These are phyloP conservation scores for Tamandua tetradactyla DNA, from an alignment of 2,797 vertebrate genomes.

Conservation along the genomic window DNA sequence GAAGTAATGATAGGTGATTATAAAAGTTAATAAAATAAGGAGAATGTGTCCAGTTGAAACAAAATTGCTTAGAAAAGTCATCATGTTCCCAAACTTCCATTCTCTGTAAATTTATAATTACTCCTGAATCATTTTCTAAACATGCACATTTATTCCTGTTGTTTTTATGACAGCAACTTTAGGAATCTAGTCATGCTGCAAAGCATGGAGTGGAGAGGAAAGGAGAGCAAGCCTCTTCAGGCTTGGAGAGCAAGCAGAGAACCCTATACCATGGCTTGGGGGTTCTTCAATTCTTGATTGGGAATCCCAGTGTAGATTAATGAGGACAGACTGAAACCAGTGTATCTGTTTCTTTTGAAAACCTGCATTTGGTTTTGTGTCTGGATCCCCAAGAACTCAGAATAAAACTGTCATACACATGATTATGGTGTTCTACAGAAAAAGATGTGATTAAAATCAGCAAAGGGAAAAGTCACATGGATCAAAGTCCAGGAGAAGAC, in stretches of 20 bases:
- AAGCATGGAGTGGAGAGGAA: neutral
- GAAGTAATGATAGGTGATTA: neutral
- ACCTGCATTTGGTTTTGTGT: constrained; percentile 8
- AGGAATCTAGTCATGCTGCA: neutral
- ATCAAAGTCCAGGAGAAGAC: neutral
- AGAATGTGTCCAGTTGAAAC: neutral
- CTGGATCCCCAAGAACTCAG: neutral
- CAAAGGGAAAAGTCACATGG: neutral
- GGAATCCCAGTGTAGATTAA: neutral
- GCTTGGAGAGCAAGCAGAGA: neutral
- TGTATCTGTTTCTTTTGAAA: neutral
- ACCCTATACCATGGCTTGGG: neutral
- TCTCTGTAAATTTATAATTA: constrained; percentile 38
- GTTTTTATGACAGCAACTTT: neutral
- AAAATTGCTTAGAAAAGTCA: constrained; percentile 39
- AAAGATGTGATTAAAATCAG: neutral
- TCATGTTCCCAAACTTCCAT: neutral
- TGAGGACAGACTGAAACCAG: neutral
- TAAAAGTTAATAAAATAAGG: neutral
- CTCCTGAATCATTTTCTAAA: neutral
- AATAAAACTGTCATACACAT: neutral
- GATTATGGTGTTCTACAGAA: neutral
- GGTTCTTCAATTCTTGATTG: neutral
- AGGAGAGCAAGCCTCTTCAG: too few species aligned
- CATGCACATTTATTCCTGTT: neutral